phyloP scores from a whole-genome alignment of 2,888 invertebrate species.

The Tolmerus cingulatus region DNA sequence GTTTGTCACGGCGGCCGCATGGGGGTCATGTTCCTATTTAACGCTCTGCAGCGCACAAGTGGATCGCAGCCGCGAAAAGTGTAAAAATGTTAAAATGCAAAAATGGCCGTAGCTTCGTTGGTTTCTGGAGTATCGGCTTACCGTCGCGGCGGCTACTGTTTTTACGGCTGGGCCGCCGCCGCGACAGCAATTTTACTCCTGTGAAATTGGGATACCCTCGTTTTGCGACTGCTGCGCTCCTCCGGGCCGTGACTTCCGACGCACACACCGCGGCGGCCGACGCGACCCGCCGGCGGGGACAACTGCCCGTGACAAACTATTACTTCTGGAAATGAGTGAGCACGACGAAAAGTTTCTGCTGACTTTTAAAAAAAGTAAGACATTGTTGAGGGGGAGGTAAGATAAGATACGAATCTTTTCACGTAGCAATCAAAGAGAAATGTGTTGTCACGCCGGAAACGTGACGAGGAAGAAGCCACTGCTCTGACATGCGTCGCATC shows the following conservation, averaged over 20 bases:
- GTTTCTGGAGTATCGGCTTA: background rate
- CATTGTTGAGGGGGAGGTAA: background rate
- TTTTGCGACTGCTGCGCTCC: background rate
- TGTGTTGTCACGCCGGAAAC: background rate
- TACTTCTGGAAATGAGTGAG: background rate
- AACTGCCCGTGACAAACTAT: background rate
- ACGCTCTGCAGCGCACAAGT: constrained; percentile 3
- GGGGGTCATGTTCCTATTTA: constrained; percentile 31
- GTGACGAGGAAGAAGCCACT: background rate
- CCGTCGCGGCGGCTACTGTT: background rate
- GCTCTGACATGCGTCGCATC: background rate
- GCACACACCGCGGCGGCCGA: background rate
- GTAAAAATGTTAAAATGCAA: too few species aligned
- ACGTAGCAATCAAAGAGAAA: background rate
- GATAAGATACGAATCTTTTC: background rate
- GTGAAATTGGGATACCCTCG: constrained; percentile 17
- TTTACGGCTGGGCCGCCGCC: background rate
- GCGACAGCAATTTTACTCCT: background rate
- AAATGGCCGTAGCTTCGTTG: background rate
- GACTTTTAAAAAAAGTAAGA: background rate
- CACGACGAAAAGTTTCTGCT: background rate
- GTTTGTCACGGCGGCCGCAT: background rate
- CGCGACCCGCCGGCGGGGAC: background rate
- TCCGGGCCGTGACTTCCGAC: background rate
- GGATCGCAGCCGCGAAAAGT: background rate